Base-by-base conservation (phyloP, 1,140 invertebrate genomes). In the Drosophila serrata region DNA sequence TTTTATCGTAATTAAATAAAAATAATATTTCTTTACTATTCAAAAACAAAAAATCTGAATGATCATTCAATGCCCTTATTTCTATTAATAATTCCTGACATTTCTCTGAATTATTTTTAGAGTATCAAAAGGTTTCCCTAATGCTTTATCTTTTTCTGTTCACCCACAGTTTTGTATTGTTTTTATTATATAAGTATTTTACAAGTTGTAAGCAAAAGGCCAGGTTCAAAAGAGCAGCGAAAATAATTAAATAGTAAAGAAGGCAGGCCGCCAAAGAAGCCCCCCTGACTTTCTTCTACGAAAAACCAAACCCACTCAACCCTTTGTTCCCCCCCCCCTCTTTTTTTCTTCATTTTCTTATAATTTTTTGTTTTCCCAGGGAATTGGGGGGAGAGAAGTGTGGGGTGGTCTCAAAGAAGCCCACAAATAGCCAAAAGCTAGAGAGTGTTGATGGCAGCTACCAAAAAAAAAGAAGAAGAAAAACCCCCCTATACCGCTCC, bases 171-270 rank as follows among this genome's bases (percentile, higher is more conserved):
- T 48, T 56, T 8, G 53, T 64, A 65, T 65, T 78, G 65, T 67
- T 57, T 68, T 62, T 69, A 72, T 76, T 67, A 74, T 43, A 57
- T 70, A 60, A 70, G 67, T 51, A 74, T 57, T 79, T 76, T 68
- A 73, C 53, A 79, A 82, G 68, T 62, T 63, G 51, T 56, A 53
- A 49, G 35, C 75, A 68, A 69, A 64, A 73, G 67, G 53, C 53
- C 53, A 64, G 59, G 57, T 56, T 72, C 51, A 73, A 72, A 73
- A 72, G 69, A 73, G 62, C 72, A 57, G 35, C 67, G 51, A 85
- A 85, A 86, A 78, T 86, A 81, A 86, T 86, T 86, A 86, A 86
- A 86, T 86, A 86, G 82, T 85, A 53, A 78, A 64, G 51, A 79
- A 64, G 51, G 76, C 59, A 65, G 43, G 9, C 31, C 61, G 51